These are phyloP conservation scores for Agrochola lota DNA, from an alignment of 2,888 invertebrate species.

Conservation along the genomic window DNA sequence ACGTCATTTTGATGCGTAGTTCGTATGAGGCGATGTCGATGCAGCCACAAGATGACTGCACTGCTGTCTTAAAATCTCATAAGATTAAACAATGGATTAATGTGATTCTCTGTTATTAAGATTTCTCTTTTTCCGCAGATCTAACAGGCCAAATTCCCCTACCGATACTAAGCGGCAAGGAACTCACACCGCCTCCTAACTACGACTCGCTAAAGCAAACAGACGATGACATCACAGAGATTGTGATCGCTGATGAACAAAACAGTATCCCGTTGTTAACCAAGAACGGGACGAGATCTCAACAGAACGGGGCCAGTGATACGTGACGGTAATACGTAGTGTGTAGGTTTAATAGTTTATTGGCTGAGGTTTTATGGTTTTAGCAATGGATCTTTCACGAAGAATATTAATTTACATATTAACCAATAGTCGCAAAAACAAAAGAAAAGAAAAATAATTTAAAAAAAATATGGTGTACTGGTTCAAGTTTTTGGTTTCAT, in stretches of 20 bases:
- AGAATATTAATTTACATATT: background rate
- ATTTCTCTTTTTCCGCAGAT: slow-evolving; percentile 73
- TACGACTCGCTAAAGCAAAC: slow-evolving; percentile 78
- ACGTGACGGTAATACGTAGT: slow-evolving; percentile 71
- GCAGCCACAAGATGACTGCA: no score
- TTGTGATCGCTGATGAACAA: slow-evolving; percentile 78
- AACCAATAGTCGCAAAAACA: background rate
- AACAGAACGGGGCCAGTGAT: slow-evolving; percentile 71
- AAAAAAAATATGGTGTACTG: background rate
- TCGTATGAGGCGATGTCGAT: no score
- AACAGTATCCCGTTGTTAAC: slow-evolving; percentile 73
- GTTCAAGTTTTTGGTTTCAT: background rate
- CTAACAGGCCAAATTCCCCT: slow-evolving; percentile 83
- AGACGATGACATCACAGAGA: slow-evolving; percentile 80
- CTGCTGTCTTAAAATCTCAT: no score
- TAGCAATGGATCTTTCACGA: background rate
- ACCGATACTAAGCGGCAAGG: slow-evolving; percentile 73
- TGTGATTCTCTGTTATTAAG: background rate
- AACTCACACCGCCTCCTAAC: slow-evolving; percentile 81
- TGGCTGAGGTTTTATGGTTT: slow-evolving; percentile 33
- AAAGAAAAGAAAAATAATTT: background rate
- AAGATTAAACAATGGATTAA: no score
- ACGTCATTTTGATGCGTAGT: no score
- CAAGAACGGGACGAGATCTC: slow-evolving; percentile 64
- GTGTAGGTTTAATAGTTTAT: slow-evolving; percentile 35